Evolutionary conservation across 1,140 invertebrate genomes (phyloP), one percentile per base, ranked within the genome.

Genomic region (Nylanderia fulva): DNA sequence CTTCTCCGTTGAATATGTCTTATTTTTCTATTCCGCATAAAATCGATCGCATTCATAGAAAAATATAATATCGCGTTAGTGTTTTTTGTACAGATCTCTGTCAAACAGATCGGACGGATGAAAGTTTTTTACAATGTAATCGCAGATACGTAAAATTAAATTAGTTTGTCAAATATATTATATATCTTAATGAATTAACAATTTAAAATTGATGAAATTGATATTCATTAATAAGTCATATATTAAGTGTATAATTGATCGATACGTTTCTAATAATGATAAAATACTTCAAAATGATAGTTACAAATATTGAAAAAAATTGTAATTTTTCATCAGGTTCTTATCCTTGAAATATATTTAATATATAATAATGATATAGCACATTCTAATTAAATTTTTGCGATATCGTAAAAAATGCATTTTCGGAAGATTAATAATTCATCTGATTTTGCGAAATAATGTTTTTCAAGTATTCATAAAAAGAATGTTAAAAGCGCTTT

Each of bases 261-360:
- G 11, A 48, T 66, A 52, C 18, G 39, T 66, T 13, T 13, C 33
- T 11, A 33, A 72, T 0, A 42, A 72, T 42, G 27, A 29, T 42
- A 39, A 58, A 15, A 39, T 71, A 45, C 1, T 71, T 18, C 18
- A 45, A 45, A 58, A n/a, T 71, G 15, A 52, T 69, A 15, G 6
- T 56, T 48, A 11, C 9, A 6, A 39, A 42, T 36, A 77, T 42
- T 69, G 24, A 45, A 60, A 45, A 60, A 80, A 45, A 45, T 45
- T 82, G 18, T 71, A 82, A 71, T 82, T 82, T 82, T 60, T 24
- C 77, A 71, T 58, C 60, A 15, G 8, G 8, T 68, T 79, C 27
- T 63, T 48, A 76, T 29, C n/a, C 39, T 76, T 77, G 52, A 52
- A 33, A 13, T 66, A 54, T 39, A 0, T 27, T 76, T 77, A 52